phyloP scores from a whole-genome alignment of 2,888 invertebrate species.

The Macrophya alboannulata region DNA sequence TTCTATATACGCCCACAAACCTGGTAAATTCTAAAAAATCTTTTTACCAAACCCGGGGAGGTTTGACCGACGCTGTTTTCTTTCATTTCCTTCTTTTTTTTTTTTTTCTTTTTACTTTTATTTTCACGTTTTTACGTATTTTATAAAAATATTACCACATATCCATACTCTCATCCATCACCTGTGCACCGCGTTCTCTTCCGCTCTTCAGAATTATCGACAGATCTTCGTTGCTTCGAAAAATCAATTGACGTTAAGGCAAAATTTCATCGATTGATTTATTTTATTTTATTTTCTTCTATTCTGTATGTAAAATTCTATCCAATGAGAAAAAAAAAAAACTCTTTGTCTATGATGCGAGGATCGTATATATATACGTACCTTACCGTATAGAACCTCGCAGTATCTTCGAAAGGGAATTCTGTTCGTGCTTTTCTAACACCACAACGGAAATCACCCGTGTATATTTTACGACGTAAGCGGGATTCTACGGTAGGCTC shows the following conservation, averaged over 20 bases:
- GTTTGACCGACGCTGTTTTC: slow-evolving; percentile 4
- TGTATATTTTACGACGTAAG: slow-evolving; percentile 52
- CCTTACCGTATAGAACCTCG: neutral
- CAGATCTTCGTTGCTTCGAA: too few relatives aligned
- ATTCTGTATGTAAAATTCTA: neutral
- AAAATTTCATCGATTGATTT: neutral
- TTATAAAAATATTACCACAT: neutral
- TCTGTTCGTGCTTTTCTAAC: slow-evolving; percentile 30
- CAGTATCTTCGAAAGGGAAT: neutral
- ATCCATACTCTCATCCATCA: too few relatives aligned
- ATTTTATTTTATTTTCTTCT: neutral
- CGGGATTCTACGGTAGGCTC: slow-evolving; percentile 32
- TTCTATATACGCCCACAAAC: slow-evolving; percentile 6
- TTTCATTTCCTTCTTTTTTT: neutral
- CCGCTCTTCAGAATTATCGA: too few relatives aligned
- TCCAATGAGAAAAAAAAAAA: neutral
- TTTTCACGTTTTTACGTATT: neutral
- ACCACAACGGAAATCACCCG: slow-evolving; percentile 48
- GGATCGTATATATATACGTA: neutral
- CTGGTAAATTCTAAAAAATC: neutral
- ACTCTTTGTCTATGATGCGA: slow-evolving; percentile 22
- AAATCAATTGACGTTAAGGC: too few relatives aligned
- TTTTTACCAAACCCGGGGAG: neutral
- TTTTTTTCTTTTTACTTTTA: neutral
- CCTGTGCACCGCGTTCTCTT: too few relatives aligned